Evolutionary conservation across 2,113 vertebrate species (phyloP).

Genomic region (Oreochromis spilurus): DNA sequence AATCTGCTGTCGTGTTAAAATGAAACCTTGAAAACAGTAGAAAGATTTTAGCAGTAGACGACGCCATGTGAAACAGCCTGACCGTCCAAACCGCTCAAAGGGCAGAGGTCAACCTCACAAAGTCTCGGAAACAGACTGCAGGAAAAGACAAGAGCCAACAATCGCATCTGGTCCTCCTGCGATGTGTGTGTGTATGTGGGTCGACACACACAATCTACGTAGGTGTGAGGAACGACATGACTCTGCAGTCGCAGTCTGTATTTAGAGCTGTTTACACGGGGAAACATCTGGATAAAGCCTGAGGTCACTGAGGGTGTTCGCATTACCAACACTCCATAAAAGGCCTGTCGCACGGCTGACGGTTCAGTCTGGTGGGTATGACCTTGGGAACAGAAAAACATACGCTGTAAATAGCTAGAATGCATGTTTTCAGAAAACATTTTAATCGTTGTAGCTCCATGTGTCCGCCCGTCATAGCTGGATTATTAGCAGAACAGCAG

Average conservation of each 20-base stretch:
- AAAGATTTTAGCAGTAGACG: not conserved
- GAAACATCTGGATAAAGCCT: slow-evolving; percentile 68
- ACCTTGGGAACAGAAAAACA: slow-evolving; percentile 27
- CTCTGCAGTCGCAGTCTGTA: slow-evolving; percentile 19
- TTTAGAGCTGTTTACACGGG: slow-evolving; percentile 62
- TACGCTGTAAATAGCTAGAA: not conserved
- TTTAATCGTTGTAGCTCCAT: not conserved
- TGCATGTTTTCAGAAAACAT: not conserved
- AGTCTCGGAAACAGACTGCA: not conserved
- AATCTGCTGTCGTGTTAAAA: not conserved
- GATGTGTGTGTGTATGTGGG: not conserved
- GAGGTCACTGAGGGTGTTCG: slow-evolving; percentile 54
- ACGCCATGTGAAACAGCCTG: not conserved
- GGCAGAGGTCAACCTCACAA: slow-evolving; percentile 27
- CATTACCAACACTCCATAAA: slow-evolving; percentile 58
- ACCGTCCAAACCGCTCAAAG: not conserved
- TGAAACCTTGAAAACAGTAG: not conserved
- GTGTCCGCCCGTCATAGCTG: not conserved
- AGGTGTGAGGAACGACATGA: slow-evolving; percentile 21
- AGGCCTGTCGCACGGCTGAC: slow-evolving; percentile 33
- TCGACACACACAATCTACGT: not conserved
- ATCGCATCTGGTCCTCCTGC: slow-evolving; percentile 1
- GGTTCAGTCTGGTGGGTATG: slow-evolving; percentile 23
- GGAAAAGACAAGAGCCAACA: slow-evolving; percentile 7
- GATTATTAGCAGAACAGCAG: not conserved